Percentiles rank a stretch among this genome's conserved stretches.
Conservation (phyloP, 2,113 vertebrate genomes). For the Gymnarchus niloticus region DNA sequence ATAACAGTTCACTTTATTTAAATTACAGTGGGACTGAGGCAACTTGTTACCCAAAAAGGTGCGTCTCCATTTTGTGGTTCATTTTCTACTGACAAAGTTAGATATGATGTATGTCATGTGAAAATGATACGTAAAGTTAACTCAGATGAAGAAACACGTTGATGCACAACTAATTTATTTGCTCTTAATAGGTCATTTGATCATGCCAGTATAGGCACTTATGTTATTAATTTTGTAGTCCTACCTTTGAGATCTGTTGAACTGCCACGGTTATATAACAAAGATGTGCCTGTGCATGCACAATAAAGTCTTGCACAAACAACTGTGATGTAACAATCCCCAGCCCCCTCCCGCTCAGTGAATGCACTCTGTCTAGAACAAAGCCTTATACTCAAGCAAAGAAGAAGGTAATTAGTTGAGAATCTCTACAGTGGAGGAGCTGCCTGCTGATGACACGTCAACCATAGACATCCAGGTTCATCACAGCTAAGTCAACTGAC, state of each 20-base stretch:
- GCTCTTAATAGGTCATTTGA: slow-evolving; percentile 41
- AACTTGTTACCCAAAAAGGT: slow-evolving; percentile 51
- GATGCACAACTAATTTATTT: slow-evolving; percentile 37
- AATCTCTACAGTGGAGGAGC: slow-evolving; percentile 44
- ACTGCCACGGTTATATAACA: slow-evolving; percentile 12
- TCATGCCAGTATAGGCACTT: slow-evolving; percentile 22
- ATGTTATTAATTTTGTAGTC: slow-evolving; percentile 21
- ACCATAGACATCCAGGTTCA: slow-evolving; percentile 39
- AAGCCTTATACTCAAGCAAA: slow-evolving; percentile 4
- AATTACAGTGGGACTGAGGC: slow-evolving; percentile 31
- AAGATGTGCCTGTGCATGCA: slow-evolving; percentile 3
- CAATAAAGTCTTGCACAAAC: slow-evolving; percentile 20
- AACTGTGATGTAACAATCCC: slow-evolving; percentile 12
- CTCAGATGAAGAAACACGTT: slow-evolving; percentile 40
- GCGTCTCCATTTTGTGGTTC: slow-evolving; percentile 36
- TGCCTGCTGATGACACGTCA: slow-evolving; percentile 43
- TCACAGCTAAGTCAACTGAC: slow-evolving; percentile 51
- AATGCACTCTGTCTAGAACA: background rate
- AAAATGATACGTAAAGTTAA: slow-evolving; percentile 46
- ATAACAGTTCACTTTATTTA: slow-evolving; percentile 40
- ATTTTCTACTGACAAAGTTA: slow-evolving; percentile 44
- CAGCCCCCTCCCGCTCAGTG: background rate
- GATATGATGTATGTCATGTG: slow-evolving; percentile 41
- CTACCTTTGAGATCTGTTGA: slow-evolving; percentile 23
- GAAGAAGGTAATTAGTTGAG: slow-evolving; percentile 52